Base-by-base conservation (phyloP, 2,113 vertebrate genomes). In the Junco hyemalis region DNA sequence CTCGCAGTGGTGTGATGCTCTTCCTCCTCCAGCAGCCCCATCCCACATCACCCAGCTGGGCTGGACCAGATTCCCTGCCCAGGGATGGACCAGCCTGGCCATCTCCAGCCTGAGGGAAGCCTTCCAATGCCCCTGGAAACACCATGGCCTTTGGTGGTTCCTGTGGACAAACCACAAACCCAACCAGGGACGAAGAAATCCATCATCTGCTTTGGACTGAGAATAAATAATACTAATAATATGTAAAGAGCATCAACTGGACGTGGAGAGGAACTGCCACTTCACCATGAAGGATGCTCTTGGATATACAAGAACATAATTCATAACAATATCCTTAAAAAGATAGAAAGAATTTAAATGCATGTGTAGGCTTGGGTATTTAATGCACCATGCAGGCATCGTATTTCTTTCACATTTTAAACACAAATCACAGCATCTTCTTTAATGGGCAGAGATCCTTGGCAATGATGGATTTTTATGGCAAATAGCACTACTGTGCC, bases 321-420 rank as follows among this genome's bases (percentile, higher is more conserved):
- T 96, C 92, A 96, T 61, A 81, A 71, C 40, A 86, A 84, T 90
- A 94, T 92, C 57, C 91, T 91, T 87, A 96, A 96, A 94, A 97
- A 96, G 95, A 94, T 51, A 96, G 94, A 77, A 96, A 88, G 89
- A 95, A 95, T 95, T 96, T 96, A 96, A 95, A 94, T 90, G 84
- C 76, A 26, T 95, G 22, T 38, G 73, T 91, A 96, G 91, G 80
- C 82, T 93, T 86, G 31, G 24, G 65, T 90, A 95, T 96, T 96
- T 94, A 95, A 96, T 93, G 93, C 88, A 81, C 77, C 92, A 78
- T 64, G 73, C 71, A 92, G 82, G 61, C 77, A 92, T 81, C 90
- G 5, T 95, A 96, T 96, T 96, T 96, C 95, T 95, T 94, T 93
- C 92, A 65, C 88, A 94, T 93, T 95, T 84, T 68, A 84, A 90